Conservation (phyloP, 2,888 invertebrate genomes). For the Philaethria dido region DNA sequence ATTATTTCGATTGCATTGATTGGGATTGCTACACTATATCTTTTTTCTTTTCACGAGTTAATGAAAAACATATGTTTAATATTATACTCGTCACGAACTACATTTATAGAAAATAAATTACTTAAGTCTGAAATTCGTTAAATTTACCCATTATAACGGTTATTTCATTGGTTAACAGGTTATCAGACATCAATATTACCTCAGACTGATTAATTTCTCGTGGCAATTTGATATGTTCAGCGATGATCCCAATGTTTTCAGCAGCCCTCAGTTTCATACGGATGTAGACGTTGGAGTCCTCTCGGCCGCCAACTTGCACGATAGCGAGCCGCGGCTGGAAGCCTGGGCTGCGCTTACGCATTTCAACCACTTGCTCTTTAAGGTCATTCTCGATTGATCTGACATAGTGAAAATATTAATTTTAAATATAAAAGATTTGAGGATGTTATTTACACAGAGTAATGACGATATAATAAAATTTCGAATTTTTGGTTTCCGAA, state of each 20-base stretch:
- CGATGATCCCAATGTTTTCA: slow-evolving; percentile 93
- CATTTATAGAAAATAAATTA: no score
- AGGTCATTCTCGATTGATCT: slow-evolving; percentile 87
- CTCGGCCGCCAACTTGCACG: slow-evolving; percentile 97
- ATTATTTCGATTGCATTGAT: no score
- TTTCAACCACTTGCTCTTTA: slow-evolving; percentile 84
- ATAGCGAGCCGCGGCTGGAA: slow-evolving; percentile 93
- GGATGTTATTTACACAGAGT: no score
- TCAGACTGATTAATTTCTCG: slow-evolving; percentile 91
- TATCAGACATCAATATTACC: slow-evolving; percentile 62
- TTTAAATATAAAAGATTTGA: neutral
- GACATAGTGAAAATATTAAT: neutral
- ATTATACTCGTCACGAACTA: no score
- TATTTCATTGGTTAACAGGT: no score
- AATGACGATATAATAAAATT: no score
- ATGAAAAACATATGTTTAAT: no score
- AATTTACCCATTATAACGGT: no score
- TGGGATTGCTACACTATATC: no score
- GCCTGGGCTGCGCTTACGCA: slow-evolving; percentile 82
- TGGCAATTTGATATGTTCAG: slow-evolving; percentile 91
- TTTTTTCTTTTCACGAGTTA: no score
- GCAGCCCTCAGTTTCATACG: slow-evolving; percentile 97
- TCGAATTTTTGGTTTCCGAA: no score
- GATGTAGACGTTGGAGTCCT: slow-evolving; percentile 99
- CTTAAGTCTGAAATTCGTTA: no score